Evolutionary conservation across 2,113 vertebrate genomes (phyloP).

Genomic region (Poeciliopsis prolifica): DNA sequence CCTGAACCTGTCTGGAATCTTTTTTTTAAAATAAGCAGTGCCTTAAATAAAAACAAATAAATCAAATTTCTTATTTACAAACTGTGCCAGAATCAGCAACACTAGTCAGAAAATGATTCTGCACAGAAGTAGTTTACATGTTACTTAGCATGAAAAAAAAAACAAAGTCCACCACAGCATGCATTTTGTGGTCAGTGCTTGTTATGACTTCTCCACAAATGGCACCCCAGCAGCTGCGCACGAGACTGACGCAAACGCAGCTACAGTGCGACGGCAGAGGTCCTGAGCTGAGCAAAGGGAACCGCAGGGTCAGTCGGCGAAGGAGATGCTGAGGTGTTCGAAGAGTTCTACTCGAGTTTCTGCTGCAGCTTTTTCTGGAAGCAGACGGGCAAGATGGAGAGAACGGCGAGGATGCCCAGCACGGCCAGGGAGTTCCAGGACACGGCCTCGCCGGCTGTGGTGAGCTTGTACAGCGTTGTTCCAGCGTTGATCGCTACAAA

Average conservation of each 20-base stretch:
- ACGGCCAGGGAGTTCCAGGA: conserved; percentile 97
- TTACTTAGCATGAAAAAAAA: conserved; percentile 8
- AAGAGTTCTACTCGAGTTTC: conserved; percentile 87
- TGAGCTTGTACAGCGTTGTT: conserved; percentile 96
- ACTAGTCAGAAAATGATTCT: conserved; percentile 21
- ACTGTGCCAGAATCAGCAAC: conserved; percentile 44
- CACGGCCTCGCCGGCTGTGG: conserved; percentile 96
- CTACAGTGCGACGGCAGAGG: conserved; percentile 48
- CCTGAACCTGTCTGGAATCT: conserved; percentile 35
- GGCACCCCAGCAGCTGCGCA: conserved; percentile 6
- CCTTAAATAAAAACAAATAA: conserved; percentile 41
- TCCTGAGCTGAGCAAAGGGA: conserved; percentile 77
- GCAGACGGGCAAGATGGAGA: conserved; percentile 93
- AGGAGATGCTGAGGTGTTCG: conserved; percentile 38
- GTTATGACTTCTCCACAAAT: conserved; percentile 12
- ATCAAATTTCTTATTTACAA: conserved; percentile 34
- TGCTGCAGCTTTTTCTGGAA: conserved; percentile 95
- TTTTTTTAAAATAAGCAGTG: no score
- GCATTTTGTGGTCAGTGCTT: conserved; percentile 37
- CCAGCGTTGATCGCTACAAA: conserved; percentile 98
- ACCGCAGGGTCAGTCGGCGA: conserved; percentile 33
- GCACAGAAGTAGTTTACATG: conserved; percentile 38
- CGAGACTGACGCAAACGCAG: conserved; percentile 23
- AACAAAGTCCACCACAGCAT: conserved; percentile 45
- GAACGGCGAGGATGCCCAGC: conserved; percentile 90